Evolutionary conservation across 2,797 vertebrate genomes (phyloP), one percentile per base, ranked within the genome.

Genomic region (Capromys pilorides): DNA sequence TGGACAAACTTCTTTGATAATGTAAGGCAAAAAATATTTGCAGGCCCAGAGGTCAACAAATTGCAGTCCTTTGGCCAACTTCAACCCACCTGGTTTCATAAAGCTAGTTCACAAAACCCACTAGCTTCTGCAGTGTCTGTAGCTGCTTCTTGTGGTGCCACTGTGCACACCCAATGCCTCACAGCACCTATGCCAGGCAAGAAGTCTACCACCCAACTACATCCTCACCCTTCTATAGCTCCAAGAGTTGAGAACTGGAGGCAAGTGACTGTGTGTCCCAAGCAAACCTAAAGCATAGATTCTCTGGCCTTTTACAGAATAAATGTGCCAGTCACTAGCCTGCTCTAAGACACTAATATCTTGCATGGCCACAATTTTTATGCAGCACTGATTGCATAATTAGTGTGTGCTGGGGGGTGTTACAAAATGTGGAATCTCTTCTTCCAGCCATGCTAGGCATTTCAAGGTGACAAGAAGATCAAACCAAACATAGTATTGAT

Each of bases 11-110:
- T 64, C 45, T 69, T n/a, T 82, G 41, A n/a, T 86, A 66, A 69
- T 45, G 28, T 91, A 87, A 92, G 22, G 59, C 71, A 6, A 86
- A 95, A 84, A 57, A 28, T 51, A 66, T 94, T 93, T 95, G 51
- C 51, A 86, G 66, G 33, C 5, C 26, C 4, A 26, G 19, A 2
- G 9, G 18, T 61, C 21, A 10, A 71, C 62, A 80, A 71, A 90
- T 33, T 41, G 59, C 2, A 87, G 33, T 12, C 11, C 54, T 28
- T 5, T 2, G 51, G n/a, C 33, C 78, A 88, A 95, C 78, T 73
- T 59, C 19, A 93, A 19, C 41, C 80, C 9, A n/a, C 59, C 57
- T 54, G 5, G 28, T 64, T 94, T 92, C 90, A 26, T 64, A 67
- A 90, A 57, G 45, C 69, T 51, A 45, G 24, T 78, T 75, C n/a